These are phyloP conservation scores for Onthophagus sagittarius DNA, from an alignment of 2,888 invertebrate species.

Conservation along the genomic window DNA sequence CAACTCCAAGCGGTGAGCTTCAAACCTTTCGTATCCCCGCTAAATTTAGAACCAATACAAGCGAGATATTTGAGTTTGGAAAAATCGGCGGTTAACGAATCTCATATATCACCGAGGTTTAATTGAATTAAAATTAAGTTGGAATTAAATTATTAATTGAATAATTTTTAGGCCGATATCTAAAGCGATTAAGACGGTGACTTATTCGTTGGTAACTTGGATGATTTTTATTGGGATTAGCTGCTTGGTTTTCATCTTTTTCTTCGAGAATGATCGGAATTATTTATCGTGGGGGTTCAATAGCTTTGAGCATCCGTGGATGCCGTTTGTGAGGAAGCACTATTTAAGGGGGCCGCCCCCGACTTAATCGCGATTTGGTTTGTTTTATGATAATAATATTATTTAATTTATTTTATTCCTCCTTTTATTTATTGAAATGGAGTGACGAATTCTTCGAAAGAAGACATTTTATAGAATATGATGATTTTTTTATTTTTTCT, in stretches of 20 bases:
- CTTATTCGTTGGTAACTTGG: not conserved
- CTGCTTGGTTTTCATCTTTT: not conserved
- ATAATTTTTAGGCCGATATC: not conserved
- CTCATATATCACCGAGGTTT: not conserved
- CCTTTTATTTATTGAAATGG: too few species aligned
- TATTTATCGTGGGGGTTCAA: not conserved
- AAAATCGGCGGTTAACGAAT: not conserved
- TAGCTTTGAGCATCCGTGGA: not conserved
- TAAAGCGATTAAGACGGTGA: not conserved
- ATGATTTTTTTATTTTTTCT: too few species aligned
- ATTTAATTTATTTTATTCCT: too few species aligned
- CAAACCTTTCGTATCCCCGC: not conserved
- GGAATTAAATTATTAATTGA: not conserved
- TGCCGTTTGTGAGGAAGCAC: not conserved
- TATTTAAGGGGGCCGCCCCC: constrained; percentile 10
- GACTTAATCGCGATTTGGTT: not conserved
- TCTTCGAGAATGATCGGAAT: not conserved
- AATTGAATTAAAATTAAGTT: not conserved
- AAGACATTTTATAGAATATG: too few species aligned
- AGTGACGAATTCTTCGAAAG: too few species aligned
- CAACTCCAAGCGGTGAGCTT: too few species aligned
- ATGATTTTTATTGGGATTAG: not conserved
- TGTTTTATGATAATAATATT: too few species aligned
- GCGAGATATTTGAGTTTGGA: not conserved
- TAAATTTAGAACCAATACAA: not conserved